Evolutionary conservation across 2,113 vertebrate genomes (phyloP), one percentile per base, ranked within the genome.

Genomic region (Epinephelus cyanopodus): DNA sequence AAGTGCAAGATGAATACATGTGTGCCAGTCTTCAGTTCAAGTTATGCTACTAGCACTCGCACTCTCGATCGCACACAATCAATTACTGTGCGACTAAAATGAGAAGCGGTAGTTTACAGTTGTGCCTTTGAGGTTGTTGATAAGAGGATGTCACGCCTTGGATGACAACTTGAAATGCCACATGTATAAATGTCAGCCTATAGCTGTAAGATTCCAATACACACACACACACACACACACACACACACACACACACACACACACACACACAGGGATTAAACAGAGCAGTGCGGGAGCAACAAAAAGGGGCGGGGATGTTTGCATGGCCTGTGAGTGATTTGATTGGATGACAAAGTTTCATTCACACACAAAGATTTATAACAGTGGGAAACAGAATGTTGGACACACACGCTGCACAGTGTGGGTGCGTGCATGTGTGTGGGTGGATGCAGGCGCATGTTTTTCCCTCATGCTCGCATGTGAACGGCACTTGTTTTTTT

Each of bases 281-380:
- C 56, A 17, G 57, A 77, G 68, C 68, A 45, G 73, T 13, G 12
- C 66, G 60, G 58, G 9, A 62, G 58, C 82, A 61, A 87, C 81
- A 74, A 71, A 75, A 82, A 87, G 78, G 76, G 92, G 89, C n/a
- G 84, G 80, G 86, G 65, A 83, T 1, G 60, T 77, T 47, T 79
- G 58, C 10, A 2, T 4, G 33, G 66, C 73, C 78, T 88, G n/a
- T n/a, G 60, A 82, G 87, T 12, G 62, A 79, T 90, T 72, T 75
- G 61, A 94, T 91, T 95, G 93, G 94, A 70, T 63, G 69, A 69
- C 65, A 72, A 75, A 17, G 18, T 81, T 90, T 94, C 92, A 93
- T 93, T 95, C 91, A 94, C 81, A 74, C 42, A 73, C 57, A 85
- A 80, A 84, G 89, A 94, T 94, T 93, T 92, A 92, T 86, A 84